Evolutionary conservation across 2,888 invertebrate genomes (phyloP), one percentile per base, ranked within the genome.

Genomic region (Caenorhabditis doughertyi): DNA sequence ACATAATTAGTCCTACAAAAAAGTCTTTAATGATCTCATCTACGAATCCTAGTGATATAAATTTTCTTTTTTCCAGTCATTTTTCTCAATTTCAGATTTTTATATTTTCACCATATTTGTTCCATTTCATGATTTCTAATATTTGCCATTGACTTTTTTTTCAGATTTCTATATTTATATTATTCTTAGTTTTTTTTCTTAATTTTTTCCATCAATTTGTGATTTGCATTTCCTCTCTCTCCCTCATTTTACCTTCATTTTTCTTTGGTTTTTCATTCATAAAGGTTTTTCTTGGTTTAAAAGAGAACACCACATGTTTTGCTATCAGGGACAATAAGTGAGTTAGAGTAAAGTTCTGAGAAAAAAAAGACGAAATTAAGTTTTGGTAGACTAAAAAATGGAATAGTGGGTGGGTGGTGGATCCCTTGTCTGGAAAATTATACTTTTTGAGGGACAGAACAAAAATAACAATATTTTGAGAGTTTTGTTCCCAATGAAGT

Each of bases 221-320:
- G 64, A 67, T 64, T 70, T 72, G 47, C 74, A 58, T 65, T 74
- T 73, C 55, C 55, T 32, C 47, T 47, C 21, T 35, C 39, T 42
- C 25, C 25, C 51, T 27, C 51, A 21, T 51, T 51, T 55, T n/a
- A 29, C 32, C 32, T 32, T 55, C 16, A 29, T 29, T 55, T 29
- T 55, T n/a, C 1, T 29, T 16, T 3, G 13, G 16, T 39, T 39
- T 39, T 13, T n/a, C n/a, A n/a, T n/a, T n/a, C n/a, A 55, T 16
- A 55, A 27, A 55, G 4, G n/a, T 55, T 55, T 55, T 55, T n/a
- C n/a, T n/a, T n/a, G 13, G 18, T 51, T 16, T 47, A 47, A 47
- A 5, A n/a, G n/a, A n/a, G n/a, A n/a, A n/a, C n/a, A n/a, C n/a
- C n/a, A n/a, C 18, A 35, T 35, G 35, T 35, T 35, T 35, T 35